A percentile compares a stretch with the other conserved stretches of the same genome.
These are phyloP conservation scores for Aphrophora alni DNA, from an alignment of 2,888 invertebrate species.

Conservation along the genomic window DNA sequence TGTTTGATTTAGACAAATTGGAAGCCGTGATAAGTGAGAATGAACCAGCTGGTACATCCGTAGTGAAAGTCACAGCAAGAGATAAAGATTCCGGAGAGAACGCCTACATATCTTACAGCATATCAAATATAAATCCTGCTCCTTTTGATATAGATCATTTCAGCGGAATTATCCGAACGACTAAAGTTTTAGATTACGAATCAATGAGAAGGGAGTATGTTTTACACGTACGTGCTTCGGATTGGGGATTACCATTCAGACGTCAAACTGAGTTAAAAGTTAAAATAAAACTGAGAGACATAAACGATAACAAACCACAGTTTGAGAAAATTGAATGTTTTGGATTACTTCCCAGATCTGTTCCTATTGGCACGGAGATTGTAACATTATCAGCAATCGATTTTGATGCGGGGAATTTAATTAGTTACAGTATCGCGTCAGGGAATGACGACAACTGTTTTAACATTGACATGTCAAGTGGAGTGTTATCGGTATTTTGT, in stretches of 20 bases:
- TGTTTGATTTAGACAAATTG: constrained; percentile 73
- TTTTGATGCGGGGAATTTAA: constrained; percentile 87
- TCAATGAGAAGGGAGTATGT: constrained; percentile 83
- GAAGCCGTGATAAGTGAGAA: constrained; percentile 83
- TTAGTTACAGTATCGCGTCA: constrained; percentile 83
- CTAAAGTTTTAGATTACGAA: constrained; percentile 85
- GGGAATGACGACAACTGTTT: constrained; percentile 89
- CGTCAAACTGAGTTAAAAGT: constrained; percentile 88
- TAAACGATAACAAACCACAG: constrained; percentile 92
- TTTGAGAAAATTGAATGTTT: constrained; percentile 85
- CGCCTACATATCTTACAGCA: constrained; percentile 92
- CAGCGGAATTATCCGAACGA: constrained; percentile 85
- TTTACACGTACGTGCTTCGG: constrained; percentile 86
- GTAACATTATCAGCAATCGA: constrained; percentile 90
- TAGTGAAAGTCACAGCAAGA: constrained; percentile 83
- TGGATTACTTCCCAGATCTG: constrained; percentile 77
- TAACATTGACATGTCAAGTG: constrained; percentile 77
- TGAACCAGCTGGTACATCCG: constrained; percentile 80
- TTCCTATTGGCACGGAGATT: constrained; percentile 80
- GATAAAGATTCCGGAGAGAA: constrained; percentile 93
- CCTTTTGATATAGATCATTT: constrained; percentile 95
- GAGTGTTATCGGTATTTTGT: constrained; percentile 82
- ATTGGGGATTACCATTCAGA: constrained; percentile 92
- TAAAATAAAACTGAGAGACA: constrained; percentile 77
- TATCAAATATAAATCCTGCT: constrained; percentile 86